Conservation (phyloP, 2,888 invertebrate species). For the Drepanosiphum platanoidis region DNA sequence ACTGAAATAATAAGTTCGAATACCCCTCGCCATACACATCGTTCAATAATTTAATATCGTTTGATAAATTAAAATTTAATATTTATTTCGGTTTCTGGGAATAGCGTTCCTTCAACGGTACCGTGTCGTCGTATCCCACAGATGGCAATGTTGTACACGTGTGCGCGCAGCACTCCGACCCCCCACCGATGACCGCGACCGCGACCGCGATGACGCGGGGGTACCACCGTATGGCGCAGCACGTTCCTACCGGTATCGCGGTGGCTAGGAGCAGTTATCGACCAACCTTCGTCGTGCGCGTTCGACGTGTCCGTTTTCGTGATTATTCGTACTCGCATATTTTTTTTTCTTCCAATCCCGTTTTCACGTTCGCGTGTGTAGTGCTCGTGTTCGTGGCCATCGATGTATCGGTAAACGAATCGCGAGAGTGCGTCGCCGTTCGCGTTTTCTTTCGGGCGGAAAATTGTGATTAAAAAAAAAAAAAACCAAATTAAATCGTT, state of each 20-base stretch:
- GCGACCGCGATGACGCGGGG: neutral
- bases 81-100: neutral
- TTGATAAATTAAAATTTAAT: no score
- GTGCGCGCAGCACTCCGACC: neutral
- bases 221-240: neutral
- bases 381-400: neutral
- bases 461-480: no score
- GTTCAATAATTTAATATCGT: no score
- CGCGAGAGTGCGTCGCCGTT: no score
- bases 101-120: neutral
- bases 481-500: no score
- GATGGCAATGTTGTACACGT: neutral
- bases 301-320: no score
- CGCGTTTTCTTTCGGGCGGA: no score
- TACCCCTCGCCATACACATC: no score
- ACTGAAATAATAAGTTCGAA: no score
- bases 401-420: no score
- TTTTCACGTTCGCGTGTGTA: neutral
- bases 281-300: constrained; percentile 46
- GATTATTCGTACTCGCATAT: neutral
- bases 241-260: constrained; percentile 21
- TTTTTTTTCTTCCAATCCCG: no score
- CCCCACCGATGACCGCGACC: neutral
- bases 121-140: neutral
- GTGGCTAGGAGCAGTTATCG: constrained; percentile 29